phyloP scores from a whole-genome alignment of 2,797 vertebrate genomes.

The Micropoecilia bifurca region DNA sequence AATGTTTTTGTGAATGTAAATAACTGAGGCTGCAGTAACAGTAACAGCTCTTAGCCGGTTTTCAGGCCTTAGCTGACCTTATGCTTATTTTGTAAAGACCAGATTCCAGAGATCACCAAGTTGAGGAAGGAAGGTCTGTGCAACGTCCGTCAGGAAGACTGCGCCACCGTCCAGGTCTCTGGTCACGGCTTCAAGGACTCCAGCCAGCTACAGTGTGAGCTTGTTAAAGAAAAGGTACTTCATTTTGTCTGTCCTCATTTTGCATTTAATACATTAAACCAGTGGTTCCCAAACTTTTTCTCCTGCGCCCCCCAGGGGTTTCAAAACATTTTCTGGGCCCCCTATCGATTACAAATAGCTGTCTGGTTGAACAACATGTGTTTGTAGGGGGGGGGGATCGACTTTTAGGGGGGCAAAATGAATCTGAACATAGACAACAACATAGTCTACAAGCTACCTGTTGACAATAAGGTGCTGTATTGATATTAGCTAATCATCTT shows the following conservation, averaged over 20 bases:
- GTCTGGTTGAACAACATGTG: too few relatives aligned
- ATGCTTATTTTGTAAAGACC: slow-evolving; percentile 80
- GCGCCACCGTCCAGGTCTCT: slow-evolving; percentile 80
- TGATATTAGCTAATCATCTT: too few relatives aligned
- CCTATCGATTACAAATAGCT: too few relatives aligned
- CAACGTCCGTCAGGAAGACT: slow-evolving; percentile 82
- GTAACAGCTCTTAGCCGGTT: neutral
- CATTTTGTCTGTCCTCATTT: neutral
- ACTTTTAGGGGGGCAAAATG: too few relatives aligned
- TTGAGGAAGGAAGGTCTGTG: slow-evolving; percentile 88
- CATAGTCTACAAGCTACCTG: too few relatives aligned
- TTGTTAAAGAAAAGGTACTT: slow-evolving; percentile 88
- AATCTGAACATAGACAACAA: too few relatives aligned
- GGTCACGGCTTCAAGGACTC: slow-evolving; percentile 87
- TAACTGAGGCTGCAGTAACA: neutral
- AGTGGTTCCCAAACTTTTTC: too few relatives aligned
- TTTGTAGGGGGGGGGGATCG: too few relatives aligned
- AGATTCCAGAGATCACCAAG: slow-evolving; percentile 87
- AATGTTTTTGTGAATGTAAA: neutral
- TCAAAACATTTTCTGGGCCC: too few relatives aligned
- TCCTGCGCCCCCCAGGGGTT: too few relatives aligned
- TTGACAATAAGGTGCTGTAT: too few relatives aligned
- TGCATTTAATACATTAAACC: neutral
- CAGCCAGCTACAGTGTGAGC: slow-evolving; percentile 88
- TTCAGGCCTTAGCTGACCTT: slow-evolving; percentile 4